Percentiles rank a stretch among this genome's conserved stretches.
These are phyloP conservation scores for Nesometra sesokonis DNA, from an alignment of 35 echinoderm and acorn worm species.

Conservation along the genomic window DNA sequence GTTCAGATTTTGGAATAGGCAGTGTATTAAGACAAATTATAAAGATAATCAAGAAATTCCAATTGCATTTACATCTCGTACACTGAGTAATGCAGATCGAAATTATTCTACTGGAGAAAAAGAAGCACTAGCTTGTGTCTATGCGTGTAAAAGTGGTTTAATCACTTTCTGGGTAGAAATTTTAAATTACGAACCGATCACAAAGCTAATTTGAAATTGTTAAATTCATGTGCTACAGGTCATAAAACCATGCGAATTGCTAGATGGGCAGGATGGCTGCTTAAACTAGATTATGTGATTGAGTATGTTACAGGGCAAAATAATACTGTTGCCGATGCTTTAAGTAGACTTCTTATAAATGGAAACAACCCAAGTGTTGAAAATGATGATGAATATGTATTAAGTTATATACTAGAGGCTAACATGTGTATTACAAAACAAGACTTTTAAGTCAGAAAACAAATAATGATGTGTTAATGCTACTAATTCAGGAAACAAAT, in stretches of 20 bases:
- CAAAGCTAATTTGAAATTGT: not conserved
- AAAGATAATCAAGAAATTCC: slow-evolving; percentile 31
- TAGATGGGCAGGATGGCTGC: not conserved
- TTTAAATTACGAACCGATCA: slow-evolving; percentile 41
- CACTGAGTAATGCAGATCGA: slow-evolving; percentile 22
- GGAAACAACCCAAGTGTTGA: no score
- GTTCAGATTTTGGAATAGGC: slow-evolving; percentile 18
- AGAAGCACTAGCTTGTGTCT: slow-evolving; percentile 45
- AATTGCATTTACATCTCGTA: slow-evolving; percentile 48
- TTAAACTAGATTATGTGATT: not conserved
- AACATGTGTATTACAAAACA: no score
- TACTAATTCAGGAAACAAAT: no score
- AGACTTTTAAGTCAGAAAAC: no score
- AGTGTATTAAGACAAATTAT: slow-evolving; percentile 52
- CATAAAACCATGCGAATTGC: not conserved
- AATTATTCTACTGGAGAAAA: slow-evolving; percentile 38
- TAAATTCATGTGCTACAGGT: not conserved
- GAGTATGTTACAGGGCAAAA: not conserved
- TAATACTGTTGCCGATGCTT: not conserved
- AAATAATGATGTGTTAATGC: no score
- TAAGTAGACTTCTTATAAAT: no score
- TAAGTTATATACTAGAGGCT: no score
- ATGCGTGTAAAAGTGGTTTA: slow-evolving; percentile 61
- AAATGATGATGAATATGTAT: no score
- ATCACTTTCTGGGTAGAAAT: slow-evolving; percentile 43